Evolutionary conservation across 2,888 invertebrate species (phyloP).

Genomic region (Alitta virens): DNA sequence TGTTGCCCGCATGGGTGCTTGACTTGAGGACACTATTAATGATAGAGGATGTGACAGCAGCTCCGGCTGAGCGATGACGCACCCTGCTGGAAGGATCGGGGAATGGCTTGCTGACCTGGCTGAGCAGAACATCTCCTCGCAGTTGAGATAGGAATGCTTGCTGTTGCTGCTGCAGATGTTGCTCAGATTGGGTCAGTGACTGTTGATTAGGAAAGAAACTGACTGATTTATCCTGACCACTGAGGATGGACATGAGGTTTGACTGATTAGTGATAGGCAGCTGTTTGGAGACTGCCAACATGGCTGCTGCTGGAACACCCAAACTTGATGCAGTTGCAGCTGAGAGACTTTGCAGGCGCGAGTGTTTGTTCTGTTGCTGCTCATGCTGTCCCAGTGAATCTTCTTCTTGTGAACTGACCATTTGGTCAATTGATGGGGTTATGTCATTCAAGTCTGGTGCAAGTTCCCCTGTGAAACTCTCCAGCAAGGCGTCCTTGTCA

Average conservation of each 20-base stretch:
- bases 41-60: slow-evolving; percentile 1
- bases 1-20: too few species aligned
- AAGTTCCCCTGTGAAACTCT: slow-evolving; percentile 1
- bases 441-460: slow-evolving; percentile 15
- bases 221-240: too few species aligned
- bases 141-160: too few species aligned
- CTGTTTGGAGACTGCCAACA: neutral
- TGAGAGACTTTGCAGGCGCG: neutral
- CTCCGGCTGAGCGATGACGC: too few species aligned
- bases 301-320: neutral
- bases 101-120: too few species aligned
- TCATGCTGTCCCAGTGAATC: neutral
- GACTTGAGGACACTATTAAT: too few species aligned
- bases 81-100: too few species aligned
- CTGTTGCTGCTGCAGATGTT: too few species aligned
- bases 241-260: neutral
- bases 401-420: slow-evolving; percentile 6
- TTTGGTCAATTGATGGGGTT: slow-evolving; percentile 15
- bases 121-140: too few species aligned
- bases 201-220: too few species aligned
- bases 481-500: slow-evolving; percentile 10
- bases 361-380: neutral
- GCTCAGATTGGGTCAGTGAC: too few species aligned
- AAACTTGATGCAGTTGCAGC: neutral
- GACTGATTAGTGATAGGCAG: slow-evolving; percentile 3